These are phyloP conservation scores for Rhysida immarginata DNA, from an alignment of 1,140 invertebrate species.

Conservation along the genomic window DNA sequence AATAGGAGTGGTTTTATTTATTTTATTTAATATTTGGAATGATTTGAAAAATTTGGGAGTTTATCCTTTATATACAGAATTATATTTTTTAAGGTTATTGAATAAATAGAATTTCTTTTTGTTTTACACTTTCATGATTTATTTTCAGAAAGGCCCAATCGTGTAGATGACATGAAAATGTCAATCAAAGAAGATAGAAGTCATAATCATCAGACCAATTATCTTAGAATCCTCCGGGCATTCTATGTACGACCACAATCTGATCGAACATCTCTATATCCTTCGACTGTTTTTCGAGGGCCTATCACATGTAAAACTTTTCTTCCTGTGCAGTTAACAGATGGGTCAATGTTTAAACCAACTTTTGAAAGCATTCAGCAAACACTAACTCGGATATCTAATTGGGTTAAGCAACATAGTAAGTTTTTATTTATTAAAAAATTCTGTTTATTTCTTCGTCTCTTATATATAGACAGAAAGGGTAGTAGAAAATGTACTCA, in stretches of 20 bases:
- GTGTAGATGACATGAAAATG: constrained; percentile 2
- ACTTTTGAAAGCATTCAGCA: neutral
- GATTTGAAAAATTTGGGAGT: no score
- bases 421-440: neutral
- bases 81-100: no score
- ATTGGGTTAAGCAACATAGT: neutral
- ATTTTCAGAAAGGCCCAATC: neutral
- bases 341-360: neutral
- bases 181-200: neutral
- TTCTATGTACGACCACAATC: neutral
- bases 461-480: no score
- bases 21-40: no score
- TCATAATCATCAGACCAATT: neutral
- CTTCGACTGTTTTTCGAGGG: no score
- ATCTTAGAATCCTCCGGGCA: neutral
- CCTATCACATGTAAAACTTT: neutral
- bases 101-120: no score
- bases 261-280: no score
- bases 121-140: no score
- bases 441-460: neutral
- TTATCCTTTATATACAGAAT: no score
- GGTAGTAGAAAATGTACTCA: no score
- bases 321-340: neutral
- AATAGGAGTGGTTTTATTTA: no score
- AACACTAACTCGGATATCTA: neutral